Evolutionary conservation across 1,140 invertebrate species (phyloP).

Genomic region (Pogonognathellus flavescens): DNA sequence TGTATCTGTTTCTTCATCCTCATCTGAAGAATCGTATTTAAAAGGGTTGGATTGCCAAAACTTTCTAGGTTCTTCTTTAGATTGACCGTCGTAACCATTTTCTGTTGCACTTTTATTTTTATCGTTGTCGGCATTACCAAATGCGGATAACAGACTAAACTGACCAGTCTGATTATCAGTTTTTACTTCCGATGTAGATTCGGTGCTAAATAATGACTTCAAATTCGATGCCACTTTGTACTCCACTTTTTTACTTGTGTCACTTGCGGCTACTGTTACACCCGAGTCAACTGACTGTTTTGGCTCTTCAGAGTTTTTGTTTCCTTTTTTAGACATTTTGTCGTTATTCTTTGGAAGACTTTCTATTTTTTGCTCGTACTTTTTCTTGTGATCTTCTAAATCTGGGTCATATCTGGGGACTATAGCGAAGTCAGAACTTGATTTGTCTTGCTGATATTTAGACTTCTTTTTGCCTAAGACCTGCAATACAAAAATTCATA

Average conservation of each 20-base stretch:
- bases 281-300: conserved; percentile 1
- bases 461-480: background rate
- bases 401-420: conserved; percentile 53
- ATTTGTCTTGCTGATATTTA: background rate
- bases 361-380: conserved; percentile 18
- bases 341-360: background rate
- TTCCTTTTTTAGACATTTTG: conserved; percentile 24
- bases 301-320: background rate
- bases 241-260: conserved; percentile 10
- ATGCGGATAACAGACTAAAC: conserved; percentile 59
- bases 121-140: conserved; percentile 19
- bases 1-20: conserved; percentile 54
- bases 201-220: conserved; percentile 54
- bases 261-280: background rate
- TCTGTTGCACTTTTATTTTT: background rate
- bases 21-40: conserved; percentile 63
- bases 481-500: too few relatives aligned
- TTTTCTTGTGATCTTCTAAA: background rate
- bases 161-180: background rate
- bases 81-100: background rate
- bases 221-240: conserved; percentile 60
- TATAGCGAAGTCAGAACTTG: conserved; percentile 12
- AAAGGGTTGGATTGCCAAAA: conserved; percentile 63
- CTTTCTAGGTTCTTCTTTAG: conserved; percentile 30
- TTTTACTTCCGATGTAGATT: background rate